Conservation (phyloP, 2,888 invertebrate genomes). For the Epistrophe eligans region DNA sequence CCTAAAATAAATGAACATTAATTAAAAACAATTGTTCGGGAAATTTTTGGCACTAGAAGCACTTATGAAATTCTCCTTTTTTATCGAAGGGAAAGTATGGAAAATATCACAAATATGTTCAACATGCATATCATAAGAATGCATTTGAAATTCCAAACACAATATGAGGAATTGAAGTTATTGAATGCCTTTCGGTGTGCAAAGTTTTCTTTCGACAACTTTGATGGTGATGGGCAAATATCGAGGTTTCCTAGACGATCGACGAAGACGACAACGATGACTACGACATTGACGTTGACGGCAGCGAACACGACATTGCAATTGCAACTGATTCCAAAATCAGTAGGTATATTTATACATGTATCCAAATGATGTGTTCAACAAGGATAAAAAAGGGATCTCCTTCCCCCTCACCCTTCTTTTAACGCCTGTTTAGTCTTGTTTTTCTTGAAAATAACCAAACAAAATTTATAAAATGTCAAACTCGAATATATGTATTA, state of each 20-base stretch:
- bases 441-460: constrained; percentile 41
- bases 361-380: constrained; percentile 40
- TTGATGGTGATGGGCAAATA: constrained; percentile 9
- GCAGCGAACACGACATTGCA: constrained; percentile 37
- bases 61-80: constrained; percentile 10
- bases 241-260: constrained; percentile 27
- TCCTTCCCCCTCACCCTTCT: neutral
- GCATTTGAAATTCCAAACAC: constrained; percentile 73
- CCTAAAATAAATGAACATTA: too few species aligned
- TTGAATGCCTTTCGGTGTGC: constrained; percentile 65
- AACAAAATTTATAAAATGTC: constrained; percentile 55
- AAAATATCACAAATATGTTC: constrained; percentile 64
- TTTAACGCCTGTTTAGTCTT: constrained; percentile 15
- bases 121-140: constrained; percentile 70
- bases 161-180: constrained; percentile 73
- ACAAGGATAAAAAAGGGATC: constrained; percentile 40
- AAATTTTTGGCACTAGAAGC: too few species aligned
- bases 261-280: neutral
- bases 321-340: constrained; percentile 53
- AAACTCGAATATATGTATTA: constrained; percentile 28
- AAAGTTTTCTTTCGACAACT: constrained; percentile 45
- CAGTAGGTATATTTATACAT: constrained; percentile 16
- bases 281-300: neutral
- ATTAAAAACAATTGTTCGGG: too few species aligned
- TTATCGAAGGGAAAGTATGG: neutral